Base-by-base conservation (phyloP, 2,797 vertebrate species). In the Acrossocheilus fasciatus region DNA sequence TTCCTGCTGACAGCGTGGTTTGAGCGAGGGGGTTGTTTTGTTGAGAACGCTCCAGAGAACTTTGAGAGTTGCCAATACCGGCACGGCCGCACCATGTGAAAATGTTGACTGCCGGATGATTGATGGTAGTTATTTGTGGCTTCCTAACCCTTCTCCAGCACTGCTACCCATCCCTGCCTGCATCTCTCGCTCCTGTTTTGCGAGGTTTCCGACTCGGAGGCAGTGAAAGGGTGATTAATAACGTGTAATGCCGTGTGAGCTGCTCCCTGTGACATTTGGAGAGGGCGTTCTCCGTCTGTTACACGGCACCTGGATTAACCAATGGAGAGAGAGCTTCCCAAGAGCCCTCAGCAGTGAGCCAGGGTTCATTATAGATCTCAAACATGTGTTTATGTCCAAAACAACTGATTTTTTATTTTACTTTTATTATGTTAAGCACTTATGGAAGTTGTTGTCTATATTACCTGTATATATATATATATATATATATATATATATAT, bases 1-100 rank as follows among this genome's bases (percentile, higher is more conserved):
- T 95, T 93, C 86, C 92, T 97, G 97, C 97, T 98, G 98, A 99
- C 96, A 92, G 94, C 91, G 91, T 93, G 94, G 95, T 96, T 97
- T 97, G 88, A 91, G 83, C 88, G 81, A 90, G 85, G 81, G 83
- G 84, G 94, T 96, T 95, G 95, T 95, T 96, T 96, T 95, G 94
- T 94, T 93, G 93, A 92, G 92, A 94, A 91, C 83, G 88, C 94
- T 93, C 94, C 0, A 91, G 92, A 95, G 94, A 96, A 95, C 94
- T 92, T 93, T 92, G 91, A 94, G 95, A 95, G 91, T 94, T 96
- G 96, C 96, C 97, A 97, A 95, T 96, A 96, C 95, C 92, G 92
- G 92, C 90, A 92, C 94, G 94, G 95, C 96, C 95, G 93, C 92
- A 95, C 95, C 95, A 96, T 94, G 92, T 95, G 96, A 96, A 96